Percentiles rank a stretch among this genome's conserved stretches.
These are phyloP conservation scores for Uria aalge DNA, from an alignment of 2,113 vertebrate genomes.

Conservation along the genomic window DNA sequence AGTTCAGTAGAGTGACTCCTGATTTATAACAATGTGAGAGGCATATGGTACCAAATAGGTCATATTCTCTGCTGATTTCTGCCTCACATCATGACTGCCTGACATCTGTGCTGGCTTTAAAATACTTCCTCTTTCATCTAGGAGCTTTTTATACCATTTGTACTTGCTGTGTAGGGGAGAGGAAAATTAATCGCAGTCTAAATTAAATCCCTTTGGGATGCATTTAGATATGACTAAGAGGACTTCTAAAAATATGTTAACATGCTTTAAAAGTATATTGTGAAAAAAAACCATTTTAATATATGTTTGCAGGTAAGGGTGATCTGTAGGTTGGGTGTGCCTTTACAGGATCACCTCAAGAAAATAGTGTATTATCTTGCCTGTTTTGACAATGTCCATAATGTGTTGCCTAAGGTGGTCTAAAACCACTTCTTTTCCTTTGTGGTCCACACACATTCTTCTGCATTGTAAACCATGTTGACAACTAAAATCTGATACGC, in stretches of 20 bases:
- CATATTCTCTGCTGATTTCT: background rate
- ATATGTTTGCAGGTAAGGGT: background rate
- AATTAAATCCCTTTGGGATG: constrained; percentile 7
- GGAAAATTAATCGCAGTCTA: constrained; percentile 10
- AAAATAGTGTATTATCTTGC: background rate
- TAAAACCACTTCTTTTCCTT: background rate
- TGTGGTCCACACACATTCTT: background rate
- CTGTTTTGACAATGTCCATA: background rate
- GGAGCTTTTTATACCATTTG: constrained; percentile 16
- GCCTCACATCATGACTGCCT: background rate
- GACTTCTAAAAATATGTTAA: constrained; percentile 28
- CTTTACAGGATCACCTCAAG: background rate
- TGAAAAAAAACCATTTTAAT: background rate
- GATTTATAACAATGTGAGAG: background rate
- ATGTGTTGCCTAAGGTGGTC: background rate
- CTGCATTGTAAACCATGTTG: background rate
- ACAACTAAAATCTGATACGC: background rate
- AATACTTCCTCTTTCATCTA: background rate
- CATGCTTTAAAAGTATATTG: background rate
- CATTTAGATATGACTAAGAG: constrained; percentile 33
- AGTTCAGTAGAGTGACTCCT: background rate
- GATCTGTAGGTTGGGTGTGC: background rate
- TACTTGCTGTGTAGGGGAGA: background rate
- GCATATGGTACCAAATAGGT: background rate
- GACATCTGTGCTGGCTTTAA: constrained; percentile 15